phyloP scores from a whole-genome alignment of 2,113 vertebrate genomes.

The Psittacula cyanocephala region DNA sequence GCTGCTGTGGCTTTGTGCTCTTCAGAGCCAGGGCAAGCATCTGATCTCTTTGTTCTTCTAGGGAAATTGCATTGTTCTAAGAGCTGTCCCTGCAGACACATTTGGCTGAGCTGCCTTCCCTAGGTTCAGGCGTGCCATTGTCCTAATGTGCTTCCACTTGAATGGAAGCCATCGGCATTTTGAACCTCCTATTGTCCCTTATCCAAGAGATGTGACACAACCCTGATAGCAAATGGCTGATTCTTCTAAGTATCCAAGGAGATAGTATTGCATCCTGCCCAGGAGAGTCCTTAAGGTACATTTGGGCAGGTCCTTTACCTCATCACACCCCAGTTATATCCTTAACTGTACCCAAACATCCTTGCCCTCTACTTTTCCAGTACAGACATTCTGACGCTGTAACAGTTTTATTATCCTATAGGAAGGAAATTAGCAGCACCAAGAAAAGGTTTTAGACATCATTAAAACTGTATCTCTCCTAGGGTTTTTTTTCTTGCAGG shows the following conservation, averaged over 20 bases:
- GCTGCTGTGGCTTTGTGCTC: slow-evolving; percentile 8
- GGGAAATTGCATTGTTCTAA: slow-evolving; percentile 52
- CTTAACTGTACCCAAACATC: background rate
- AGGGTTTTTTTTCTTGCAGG: background rate
- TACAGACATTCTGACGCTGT: background rate
- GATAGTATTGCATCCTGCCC: background rate
- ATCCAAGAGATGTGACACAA: background rate
- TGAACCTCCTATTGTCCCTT: background rate
- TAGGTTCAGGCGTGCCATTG: background rate
- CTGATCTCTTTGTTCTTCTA: slow-evolving; percentile 32
- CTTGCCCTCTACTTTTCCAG: background rate
- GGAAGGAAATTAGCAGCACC: background rate
- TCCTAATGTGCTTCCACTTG: slow-evolving; percentile 13
- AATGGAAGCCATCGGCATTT: slow-evolving; percentile 22
- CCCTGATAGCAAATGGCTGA: background rate
- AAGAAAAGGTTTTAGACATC: background rate
- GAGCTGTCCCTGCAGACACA: slow-evolving; percentile 23
- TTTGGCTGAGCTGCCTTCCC: slow-evolving; percentile 49
- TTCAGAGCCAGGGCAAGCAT: background rate
- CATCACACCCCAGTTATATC: background rate
- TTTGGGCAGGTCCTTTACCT: background rate
- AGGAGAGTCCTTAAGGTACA: background rate
- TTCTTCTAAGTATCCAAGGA: background rate
- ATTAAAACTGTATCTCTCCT: background rate
- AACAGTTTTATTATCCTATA: background rate